Evolutionary conservation across 1,140 invertebrate genomes (phyloP).

Genomic region (Zaprionus tsacasi): DNA sequence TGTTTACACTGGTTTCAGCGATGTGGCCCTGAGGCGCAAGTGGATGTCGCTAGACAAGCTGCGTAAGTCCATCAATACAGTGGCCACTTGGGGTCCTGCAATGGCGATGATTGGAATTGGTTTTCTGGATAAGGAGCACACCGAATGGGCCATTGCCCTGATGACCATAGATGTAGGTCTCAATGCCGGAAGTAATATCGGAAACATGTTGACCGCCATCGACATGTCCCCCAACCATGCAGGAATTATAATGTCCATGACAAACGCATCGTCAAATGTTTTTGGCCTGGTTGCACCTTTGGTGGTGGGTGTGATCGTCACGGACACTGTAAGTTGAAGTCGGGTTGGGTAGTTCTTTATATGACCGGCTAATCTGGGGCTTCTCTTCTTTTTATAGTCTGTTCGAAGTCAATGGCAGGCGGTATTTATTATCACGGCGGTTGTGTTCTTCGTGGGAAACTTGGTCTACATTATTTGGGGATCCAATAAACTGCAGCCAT

Average conservation of each 20-base stretch:
- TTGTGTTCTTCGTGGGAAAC: conserved; percentile 88
- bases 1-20: conserved; percentile 84
- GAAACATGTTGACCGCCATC: conserved; percentile 88
- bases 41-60: conserved; percentile 66
- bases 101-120: conserved; percentile 87
- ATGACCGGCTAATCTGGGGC: neutral
- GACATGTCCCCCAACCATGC: conserved; percentile 91
- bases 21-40: conserved; percentile 41
- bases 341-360: neutral
- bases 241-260: conserved; percentile 88
- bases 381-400: conserved; percentile 67
- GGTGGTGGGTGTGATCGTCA: conserved; percentile 86
- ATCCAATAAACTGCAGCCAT: conserved; percentile 86
- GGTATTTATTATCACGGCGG: conserved; percentile 81
- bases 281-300: conserved; percentile 89
- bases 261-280: conserved; percentile 89
- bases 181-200: conserved; percentile 90
- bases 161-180: conserved; percentile 89
- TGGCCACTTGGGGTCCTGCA: conserved; percentile 86
- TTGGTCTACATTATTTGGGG: conserved; percentile 88
- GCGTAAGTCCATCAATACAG: conserved; percentile 88
- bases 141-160: conserved; percentile 86
- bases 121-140: conserved; percentile 84
- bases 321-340: conserved; percentile 81
- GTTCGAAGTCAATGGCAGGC: conserved; percentile 86